phyloP scores from a whole-genome alignment of 2,113 vertebrate genomes.

The Rostratula benghalensis region DNA sequence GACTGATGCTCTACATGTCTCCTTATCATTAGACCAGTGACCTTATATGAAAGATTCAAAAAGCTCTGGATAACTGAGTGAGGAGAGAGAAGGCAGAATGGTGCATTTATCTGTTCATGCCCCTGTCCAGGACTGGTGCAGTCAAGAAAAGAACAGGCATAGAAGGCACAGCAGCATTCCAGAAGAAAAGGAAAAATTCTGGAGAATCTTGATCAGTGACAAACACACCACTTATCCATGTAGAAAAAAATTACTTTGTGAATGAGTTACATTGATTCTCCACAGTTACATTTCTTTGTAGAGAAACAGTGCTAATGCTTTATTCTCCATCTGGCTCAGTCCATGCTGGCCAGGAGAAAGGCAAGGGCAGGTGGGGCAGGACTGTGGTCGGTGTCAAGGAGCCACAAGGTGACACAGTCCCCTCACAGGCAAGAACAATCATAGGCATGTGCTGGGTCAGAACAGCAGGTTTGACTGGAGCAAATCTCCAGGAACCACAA shows the following conservation, averaged over 20 bases:
- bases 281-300: neutral
- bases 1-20: neutral
- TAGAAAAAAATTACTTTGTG: neutral
- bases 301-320: neutral
- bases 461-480: neutral
- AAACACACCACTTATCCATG: neutral
- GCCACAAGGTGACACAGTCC: rapidly evolving
- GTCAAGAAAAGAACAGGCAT: neutral
- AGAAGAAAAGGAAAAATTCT: neutral
- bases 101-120: neutral
- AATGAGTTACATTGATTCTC: neutral
- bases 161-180: neutral
- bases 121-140: neutral
- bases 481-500: neutral
- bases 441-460: neutral
- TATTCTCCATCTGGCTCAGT: neutral
- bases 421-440: neutral
- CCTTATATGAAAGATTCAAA: neutral
- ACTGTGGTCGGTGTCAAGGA: neutral
- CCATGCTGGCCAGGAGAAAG: neutral
- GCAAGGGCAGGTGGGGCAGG: neutral
- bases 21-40: neutral
- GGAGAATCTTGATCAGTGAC: neutral
- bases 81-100: neutral
- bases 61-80: neutral